Conservation (phyloP, 2,113 vertebrate species). For the Mesocricetus auratus region DNA sequence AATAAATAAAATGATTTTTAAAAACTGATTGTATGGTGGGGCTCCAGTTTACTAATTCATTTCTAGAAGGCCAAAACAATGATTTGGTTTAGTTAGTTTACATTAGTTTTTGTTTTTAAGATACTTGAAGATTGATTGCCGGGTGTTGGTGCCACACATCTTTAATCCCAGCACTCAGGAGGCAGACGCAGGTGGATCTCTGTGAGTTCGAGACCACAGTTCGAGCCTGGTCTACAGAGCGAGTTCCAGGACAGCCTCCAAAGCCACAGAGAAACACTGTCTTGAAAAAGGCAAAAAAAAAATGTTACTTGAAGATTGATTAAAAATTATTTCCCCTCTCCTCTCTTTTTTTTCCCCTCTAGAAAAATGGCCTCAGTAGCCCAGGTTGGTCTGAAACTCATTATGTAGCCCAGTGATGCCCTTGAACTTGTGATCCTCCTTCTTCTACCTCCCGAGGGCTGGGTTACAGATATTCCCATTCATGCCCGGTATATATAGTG, state of each 20-base stretch:
- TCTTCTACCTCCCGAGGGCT: neutral
- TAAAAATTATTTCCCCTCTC: neutral
- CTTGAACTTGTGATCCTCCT: neutral
- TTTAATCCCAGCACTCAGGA: no score
- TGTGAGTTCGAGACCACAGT: no score
- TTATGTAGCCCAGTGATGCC: neutral
- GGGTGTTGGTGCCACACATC: no score
- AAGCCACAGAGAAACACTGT: no score
- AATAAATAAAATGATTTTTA: neutral
- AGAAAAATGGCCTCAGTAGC: neutral
- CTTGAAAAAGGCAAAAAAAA: no score
- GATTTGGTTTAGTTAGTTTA: conserved; percentile 35
- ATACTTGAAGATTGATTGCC: neutral
- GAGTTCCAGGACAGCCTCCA: no score
- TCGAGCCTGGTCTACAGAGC: no score
- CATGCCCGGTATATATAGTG: neutral
- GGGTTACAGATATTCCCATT: neutral
- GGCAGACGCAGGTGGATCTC: no score
- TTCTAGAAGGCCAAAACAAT: conserved; percentile 46
- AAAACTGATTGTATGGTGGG: neutral
- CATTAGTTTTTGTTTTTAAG: neutral
- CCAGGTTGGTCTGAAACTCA: neutral
- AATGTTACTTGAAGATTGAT: conserved; percentile 9
- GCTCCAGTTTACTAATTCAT: neutral
- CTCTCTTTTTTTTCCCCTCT: neutral